phyloP scores from a whole-genome alignment of 2,888 invertebrate species.

The Pyrgus malvae region DNA sequence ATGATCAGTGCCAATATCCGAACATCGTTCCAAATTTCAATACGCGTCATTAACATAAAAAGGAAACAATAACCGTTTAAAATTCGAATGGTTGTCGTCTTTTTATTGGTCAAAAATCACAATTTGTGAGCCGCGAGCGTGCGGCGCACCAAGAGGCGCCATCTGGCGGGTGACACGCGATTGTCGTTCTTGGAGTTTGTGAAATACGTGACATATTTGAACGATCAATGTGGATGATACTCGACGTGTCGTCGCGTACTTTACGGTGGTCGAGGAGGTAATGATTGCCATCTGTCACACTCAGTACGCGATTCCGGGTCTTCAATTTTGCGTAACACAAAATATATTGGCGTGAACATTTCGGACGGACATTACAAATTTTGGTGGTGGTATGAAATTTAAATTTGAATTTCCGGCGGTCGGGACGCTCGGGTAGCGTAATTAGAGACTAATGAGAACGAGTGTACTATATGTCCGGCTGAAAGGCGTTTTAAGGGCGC shows the following conservation, averaged over 20 bases:
- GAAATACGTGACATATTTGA: constrained; percentile 34
- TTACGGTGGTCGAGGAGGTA: constrained; percentile 21
- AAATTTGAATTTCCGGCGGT: constrained; percentile 73
- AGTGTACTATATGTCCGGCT: constrained; percentile 51
- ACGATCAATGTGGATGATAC: constrained; percentile 28
- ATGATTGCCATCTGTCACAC: constrained; percentile 25
- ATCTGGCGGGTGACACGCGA: constrained; percentile 14
- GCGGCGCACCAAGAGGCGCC: constrained; percentile 38
- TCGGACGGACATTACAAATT: constrained; percentile 33
- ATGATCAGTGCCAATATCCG: constrained; percentile 59
- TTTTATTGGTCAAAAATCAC: constrained; percentile 74
- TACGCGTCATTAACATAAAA: constrained; percentile 78
- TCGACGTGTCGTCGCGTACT: constrained; percentile 22
- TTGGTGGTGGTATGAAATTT: constrained; percentile 49
- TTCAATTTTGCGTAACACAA: constrained; percentile 35
- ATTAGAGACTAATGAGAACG: constrained; percentile 78
- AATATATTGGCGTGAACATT: constrained; percentile 37
- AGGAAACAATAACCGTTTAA: constrained; percentile 80
- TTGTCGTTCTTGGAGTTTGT: constrained; percentile 29
- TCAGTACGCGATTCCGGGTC: constrained; percentile 31
- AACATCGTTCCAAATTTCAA: constrained; percentile 70
- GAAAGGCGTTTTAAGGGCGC: constrained; percentile 51
- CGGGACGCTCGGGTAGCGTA: constrained; percentile 50
- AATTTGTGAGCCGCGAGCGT: constrained; percentile 63
- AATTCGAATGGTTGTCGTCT: constrained; percentile 70